Evolutionary conservation across 1,140 invertebrate species (phyloP).

Genomic region (Zaprionus tsacasi): DNA sequence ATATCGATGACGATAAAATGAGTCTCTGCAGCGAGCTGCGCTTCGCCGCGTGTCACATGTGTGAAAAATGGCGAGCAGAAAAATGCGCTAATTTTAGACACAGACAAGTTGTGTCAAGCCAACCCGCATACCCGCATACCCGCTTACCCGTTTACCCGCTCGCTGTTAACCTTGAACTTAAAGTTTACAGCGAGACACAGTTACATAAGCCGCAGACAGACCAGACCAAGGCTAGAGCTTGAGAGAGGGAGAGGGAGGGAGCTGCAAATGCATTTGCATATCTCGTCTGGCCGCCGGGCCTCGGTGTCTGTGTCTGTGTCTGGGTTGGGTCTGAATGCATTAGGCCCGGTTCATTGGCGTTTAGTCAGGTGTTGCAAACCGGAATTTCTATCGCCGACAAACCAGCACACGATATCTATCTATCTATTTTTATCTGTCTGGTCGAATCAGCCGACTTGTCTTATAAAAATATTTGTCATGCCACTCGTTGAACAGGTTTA

Average conservation of each 20-base stretch:
- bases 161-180: conserved; percentile 68
- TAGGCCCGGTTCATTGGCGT: conserved; percentile 45
- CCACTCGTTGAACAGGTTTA: conserved; percentile 30
- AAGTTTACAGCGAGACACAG: conserved; percentile 20
- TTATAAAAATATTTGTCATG: conserved; percentile 40
- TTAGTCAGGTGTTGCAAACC: conserved; percentile 69
- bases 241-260: conserved; percentile 19
- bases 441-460: conserved; percentile 66
- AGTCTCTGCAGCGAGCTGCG: background rate
- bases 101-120: conserved; percentile 5
- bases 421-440: conserved; percentile 57
- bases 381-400: conserved; percentile 58
- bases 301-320: background rate
- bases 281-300: conserved; percentile 10
- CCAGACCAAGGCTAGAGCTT: background rate
- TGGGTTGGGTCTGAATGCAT: conserved; percentile 31
- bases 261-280: conserved; percentile 56
- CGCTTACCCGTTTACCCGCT: conserved; percentile 1
- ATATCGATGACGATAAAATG: conserved; percentile 39
- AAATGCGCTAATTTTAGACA: conserved; percentile 45
- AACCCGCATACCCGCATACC: background rate
- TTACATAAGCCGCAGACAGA: conserved; percentile 44
- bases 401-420: conserved; percentile 6
- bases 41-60: conserved; percentile 38
- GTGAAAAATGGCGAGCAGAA: conserved; percentile 44